A percentile compares a stretch with the other conserved stretches of the same genome.
Conservation (phyloP, 2,797 vertebrate genomes). For the Melanogrammus aeglefinus region DNA sequence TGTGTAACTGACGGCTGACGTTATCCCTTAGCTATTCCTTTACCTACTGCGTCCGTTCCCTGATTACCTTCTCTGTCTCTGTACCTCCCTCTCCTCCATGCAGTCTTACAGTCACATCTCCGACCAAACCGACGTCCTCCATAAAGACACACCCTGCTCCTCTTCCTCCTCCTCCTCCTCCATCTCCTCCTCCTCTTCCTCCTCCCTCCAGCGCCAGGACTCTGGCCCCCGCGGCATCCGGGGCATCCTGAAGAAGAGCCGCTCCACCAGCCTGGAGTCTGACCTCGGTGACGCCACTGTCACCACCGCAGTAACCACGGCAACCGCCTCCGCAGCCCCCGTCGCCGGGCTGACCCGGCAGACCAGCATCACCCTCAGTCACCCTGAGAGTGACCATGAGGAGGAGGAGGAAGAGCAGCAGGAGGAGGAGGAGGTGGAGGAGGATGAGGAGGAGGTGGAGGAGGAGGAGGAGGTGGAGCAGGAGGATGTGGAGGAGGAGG, state of each 20-base stretch:
- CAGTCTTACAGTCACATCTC: slow-evolving; percentile 39
- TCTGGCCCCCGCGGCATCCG: slow-evolving; percentile 65
- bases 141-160: slow-evolving; percentile 31
- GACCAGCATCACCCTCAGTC: slow-evolving; percentile 58
- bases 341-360: slow-evolving; percentile 33
- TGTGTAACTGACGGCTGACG: neutral
- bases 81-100: slow-evolving; percentile 4
- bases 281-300: slow-evolving; percentile 56
- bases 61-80: neutral
- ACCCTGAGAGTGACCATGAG: slow-evolving; percentile 41
- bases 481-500: slow-evolving; percentile 10
- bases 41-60: neutral
- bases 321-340: slow-evolving; percentile 14
- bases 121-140: slow-evolving; percentile 29
- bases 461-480: slow-evolving; percentile 13
- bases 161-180: slow-evolving; percentile 33
- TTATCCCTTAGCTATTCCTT: neutral
- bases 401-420: slow-evolving; percentile 18
- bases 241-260: slow-evolving; percentile 78
- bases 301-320: neutral
- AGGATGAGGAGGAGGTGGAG: slow-evolving; percentile 22
- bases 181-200: slow-evolving; percentile 23
- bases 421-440: slow-evolving; percentile 32
- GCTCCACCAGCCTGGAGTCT: slow-evolving; percentile 68
- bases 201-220: slow-evolving; percentile 67